Percentiles rank a stretch among this genome's conserved stretches.
Conservation (phyloP, 2,888 invertebrate species). For the Neoscelio sp. region DNA sequence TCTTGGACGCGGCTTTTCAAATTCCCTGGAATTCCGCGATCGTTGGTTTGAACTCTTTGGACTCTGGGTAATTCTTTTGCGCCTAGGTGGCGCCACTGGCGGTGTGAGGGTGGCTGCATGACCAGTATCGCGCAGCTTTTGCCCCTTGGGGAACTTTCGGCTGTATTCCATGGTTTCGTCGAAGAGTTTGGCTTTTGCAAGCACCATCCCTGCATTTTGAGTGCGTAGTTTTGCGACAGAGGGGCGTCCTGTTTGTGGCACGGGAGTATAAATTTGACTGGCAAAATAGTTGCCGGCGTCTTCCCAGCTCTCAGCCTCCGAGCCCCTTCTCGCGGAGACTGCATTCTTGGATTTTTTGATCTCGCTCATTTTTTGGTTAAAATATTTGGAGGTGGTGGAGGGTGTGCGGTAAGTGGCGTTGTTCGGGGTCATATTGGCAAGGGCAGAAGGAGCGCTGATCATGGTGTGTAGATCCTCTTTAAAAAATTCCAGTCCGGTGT, state of each 20-base stretch:
- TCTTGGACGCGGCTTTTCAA: conserved; percentile 59
- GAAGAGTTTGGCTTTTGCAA: conserved; percentile 91
- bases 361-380: conserved; percentile 77
- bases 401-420: conserved; percentile 77
- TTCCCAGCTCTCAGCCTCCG: conserved; percentile 64
- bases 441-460: conserved; percentile 63
- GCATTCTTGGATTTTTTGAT: conserved; percentile 76
- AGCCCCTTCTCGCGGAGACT: conserved; percentile 4
- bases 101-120: conserved; percentile 25
- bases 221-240: conserved; percentile 89
- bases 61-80: conserved; percentile 26
- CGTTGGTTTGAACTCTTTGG: not conserved
- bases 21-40: conserved; percentile 66
- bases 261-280: conserved; percentile 70
- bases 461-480: conserved; percentile 76
- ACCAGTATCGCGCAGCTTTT: too few species aligned
- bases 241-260: conserved; percentile 86
- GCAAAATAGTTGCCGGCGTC: conserved; percentile 53
- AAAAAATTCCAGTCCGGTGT: conserved; percentile 75
- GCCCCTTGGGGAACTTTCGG: conserved; percentile 32
- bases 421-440: conserved; percentile 16
- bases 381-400: conserved; percentile 77
- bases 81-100: conserved; percentile 39
- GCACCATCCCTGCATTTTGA: conserved; percentile 92
- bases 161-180: conserved; percentile 83